These are phyloP conservation scores for Patella depressa DNA, from an alignment of 2,888 invertebrate species.

Conservation along the genomic window DNA sequence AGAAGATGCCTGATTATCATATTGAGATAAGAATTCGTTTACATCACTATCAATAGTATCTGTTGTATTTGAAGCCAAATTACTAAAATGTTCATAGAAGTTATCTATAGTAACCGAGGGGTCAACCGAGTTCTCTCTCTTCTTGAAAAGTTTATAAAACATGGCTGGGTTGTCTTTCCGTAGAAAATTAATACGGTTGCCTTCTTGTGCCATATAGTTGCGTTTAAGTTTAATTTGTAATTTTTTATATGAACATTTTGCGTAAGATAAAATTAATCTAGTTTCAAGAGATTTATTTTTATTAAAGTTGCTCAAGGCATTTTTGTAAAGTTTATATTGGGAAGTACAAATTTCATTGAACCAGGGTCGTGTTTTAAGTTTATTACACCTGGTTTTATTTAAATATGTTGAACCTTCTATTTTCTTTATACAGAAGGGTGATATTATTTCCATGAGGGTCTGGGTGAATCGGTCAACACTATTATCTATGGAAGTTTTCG, in stretches of 20 bases:
- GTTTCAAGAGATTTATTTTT: background rate
- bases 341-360: background rate
- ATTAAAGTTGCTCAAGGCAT: background rate
- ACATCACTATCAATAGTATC: background rate
- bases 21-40: background rate
- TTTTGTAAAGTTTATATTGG: background rate
- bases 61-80: background rate
- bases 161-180: background rate
- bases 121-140: background rate
- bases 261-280: background rate
- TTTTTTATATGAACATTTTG: background rate
- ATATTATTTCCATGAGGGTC: background rate
- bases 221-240: background rate
- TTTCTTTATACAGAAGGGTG: background rate
- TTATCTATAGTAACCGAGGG: background rate
- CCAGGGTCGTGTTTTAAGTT: background rate
- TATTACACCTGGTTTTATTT: background rate
- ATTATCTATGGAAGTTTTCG: background rate
- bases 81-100: slow-evolving; percentile 4
- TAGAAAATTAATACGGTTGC: background rate
- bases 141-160: background rate
- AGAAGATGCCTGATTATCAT: background rate
- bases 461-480: background rate
- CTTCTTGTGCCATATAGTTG: background rate
- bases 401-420: background rate